These are phyloP conservation scores for Tiaroga cobitis DNA, from an alignment of 2,797 vertebrate genomes.

Conservation along the genomic window DNA sequence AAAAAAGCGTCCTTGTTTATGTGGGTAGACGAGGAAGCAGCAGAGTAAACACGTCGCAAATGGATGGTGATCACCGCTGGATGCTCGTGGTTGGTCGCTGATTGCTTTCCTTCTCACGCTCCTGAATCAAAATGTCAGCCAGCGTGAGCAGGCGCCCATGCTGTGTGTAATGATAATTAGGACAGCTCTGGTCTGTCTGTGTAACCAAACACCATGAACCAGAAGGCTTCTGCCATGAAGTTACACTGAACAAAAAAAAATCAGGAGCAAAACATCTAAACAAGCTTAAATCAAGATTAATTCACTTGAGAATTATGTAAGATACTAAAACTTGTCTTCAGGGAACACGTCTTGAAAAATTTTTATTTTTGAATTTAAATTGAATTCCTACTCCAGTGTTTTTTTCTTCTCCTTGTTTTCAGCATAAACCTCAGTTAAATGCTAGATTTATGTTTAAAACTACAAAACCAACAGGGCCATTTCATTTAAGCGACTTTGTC, in stretches of 20 bases:
- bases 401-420: not conserved
- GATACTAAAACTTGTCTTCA: not conserved
- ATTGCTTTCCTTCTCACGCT: conserved; percentile 59
- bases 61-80: conserved; percentile 59
- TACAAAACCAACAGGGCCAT: not conserved
- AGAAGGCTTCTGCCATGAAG: not conserved
- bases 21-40: conserved; percentile 34
- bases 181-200: conserved; percentile 49
- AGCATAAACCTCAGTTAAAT: not conserved
- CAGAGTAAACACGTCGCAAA: conserved; percentile 59
- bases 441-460: not conserved
- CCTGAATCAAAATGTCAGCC: conserved; percentile 63
- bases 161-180: conserved; percentile 62
- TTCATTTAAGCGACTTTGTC: not conserved
- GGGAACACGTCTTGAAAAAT: not conserved
- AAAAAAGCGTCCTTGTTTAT: conserved; percentile 37
- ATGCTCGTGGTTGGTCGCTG: conserved; percentile 60
- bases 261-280: not conserved
- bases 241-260: not conserved
- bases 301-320: not conserved
- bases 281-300: not conserved
- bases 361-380: not conserved
- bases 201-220: conserved; percentile 34
- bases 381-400: too few species aligned
- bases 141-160: conserved; percentile 52